Percentiles rank a stretch among this genome's conserved stretches.
Conservation (phyloP, 2,888 invertebrate species). For the Cryptops parisi region DNA sequence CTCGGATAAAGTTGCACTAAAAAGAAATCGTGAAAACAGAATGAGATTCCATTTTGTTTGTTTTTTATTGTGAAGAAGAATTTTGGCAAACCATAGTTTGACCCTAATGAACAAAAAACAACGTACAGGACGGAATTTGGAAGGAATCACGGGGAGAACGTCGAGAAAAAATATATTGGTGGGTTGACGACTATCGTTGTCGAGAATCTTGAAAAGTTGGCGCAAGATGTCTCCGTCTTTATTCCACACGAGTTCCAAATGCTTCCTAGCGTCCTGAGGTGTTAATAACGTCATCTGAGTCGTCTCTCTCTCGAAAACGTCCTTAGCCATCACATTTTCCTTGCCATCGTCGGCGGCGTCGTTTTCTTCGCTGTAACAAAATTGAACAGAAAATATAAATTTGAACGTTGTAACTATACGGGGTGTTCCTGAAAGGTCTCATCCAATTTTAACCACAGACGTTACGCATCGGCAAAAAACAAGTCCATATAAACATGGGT, state of each 20-base stretch:
- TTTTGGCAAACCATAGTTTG: no score
- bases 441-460: no score
- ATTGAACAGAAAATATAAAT: no score
- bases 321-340: no score
- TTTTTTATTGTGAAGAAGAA: not conserved
- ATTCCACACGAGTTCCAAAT: slow-evolving; percentile 53
- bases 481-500: no score
- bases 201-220: slow-evolving; percentile 46
- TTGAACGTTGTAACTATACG: no score
- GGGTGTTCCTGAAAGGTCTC: no score
- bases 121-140: slow-evolving; percentile 60
- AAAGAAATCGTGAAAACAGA: not conserved
- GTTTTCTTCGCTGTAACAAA: no score
- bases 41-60: not conserved
- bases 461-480: no score
- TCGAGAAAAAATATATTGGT: slow-evolving; percentile 79
- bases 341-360: no score
- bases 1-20: slow-evolving; percentile 40
- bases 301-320: no score
- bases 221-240: slow-evolving; percentile 53
- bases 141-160: slow-evolving; percentile 68
- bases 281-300: slow-evolving; percentile 26
- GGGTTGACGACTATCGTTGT: slow-evolving; percentile 36
- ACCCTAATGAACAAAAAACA: no score
- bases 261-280: slow-evolving; percentile 34